phyloP scores from a whole-genome alignment of 92 coral and sea anemone species.

The Epizoanthus scotinus region DNA sequence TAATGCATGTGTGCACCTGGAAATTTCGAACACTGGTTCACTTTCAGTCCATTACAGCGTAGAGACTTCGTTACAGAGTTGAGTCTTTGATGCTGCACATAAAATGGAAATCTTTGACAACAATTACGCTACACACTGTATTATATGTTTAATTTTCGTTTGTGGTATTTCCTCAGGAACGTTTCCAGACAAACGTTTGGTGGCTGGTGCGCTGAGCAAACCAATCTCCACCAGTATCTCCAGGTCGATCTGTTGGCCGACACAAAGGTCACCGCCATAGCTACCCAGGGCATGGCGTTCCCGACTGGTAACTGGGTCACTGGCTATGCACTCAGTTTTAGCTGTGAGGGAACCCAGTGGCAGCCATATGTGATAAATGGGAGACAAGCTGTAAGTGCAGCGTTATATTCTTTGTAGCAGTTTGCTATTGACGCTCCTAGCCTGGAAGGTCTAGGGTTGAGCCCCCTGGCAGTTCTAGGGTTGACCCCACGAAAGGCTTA shows the following conservation, averaged over 20 bases:
- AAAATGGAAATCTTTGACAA: no score
- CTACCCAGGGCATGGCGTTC: conserved; percentile 35
- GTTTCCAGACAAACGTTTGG: conserved; percentile 33
- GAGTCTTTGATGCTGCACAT: no score
- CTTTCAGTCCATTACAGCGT: neutral
- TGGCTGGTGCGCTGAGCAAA: conserved; percentile 30
- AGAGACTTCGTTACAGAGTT: neutral
- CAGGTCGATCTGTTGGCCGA: conserved; percentile 16
- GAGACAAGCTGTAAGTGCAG: conserved; percentile 10
- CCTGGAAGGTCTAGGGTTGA: no score
- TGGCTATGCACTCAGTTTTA: conserved; percentile 22
- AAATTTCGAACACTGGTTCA: no score
- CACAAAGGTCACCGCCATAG: neutral
- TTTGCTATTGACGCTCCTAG: no score
- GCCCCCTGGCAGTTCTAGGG: no score
- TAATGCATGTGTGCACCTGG: no score
- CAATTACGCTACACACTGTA: no score
- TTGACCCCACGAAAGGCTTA: no score
- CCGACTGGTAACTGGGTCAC: conserved; percentile 43
- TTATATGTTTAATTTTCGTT: no score
- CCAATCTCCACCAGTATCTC: conserved; percentile 19
- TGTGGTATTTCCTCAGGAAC: neutral
- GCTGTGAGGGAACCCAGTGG: conserved; percentile 28
- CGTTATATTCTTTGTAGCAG: no score
- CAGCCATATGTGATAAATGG: conserved; percentile 18